These are phyloP conservation scores for Hesperophylax magnus DNA, from an alignment of 1,140 invertebrate species.

Conservation along the genomic window DNA sequence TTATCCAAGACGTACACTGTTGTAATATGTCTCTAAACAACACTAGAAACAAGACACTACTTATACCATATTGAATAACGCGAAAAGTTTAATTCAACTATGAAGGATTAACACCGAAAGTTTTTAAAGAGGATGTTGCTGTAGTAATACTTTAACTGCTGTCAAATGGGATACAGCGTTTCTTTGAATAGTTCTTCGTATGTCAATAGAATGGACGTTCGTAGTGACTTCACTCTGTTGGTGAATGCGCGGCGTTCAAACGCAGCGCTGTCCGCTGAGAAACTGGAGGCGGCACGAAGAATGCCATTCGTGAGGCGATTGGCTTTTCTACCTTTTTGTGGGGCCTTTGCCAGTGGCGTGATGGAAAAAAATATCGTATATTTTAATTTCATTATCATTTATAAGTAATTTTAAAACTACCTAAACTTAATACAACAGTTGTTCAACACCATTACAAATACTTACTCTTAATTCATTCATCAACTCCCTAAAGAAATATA, in stretches of 20 bases:
- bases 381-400: too few species aligned
- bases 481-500: too few species aligned
- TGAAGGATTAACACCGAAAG: background rate
- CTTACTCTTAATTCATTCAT: too few species aligned
- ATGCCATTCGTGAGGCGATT: slow-evolving; percentile 29
- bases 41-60: background rate
- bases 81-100: too few species aligned
- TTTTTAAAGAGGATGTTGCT: background rate
- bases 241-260: background rate
- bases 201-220: slow-evolving; percentile 5
- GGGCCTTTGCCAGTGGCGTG: background rate
- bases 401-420: too few species aligned
- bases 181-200: background rate
- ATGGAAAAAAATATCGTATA: too few species aligned
- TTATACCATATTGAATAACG: too few species aligned
- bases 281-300: slow-evolving; percentile 23
- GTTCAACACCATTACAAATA: too few species aligned
- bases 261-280: slow-evolving; percentile 1
- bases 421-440: too few species aligned
- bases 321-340: slow-evolving; percentile 29
- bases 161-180: background rate
- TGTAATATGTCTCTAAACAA: background rate
- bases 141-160: background rate
- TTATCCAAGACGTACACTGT: too few species aligned
- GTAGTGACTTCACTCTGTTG: slow-evolving; percentile 9